These are phyloP conservation scores for Oplegnathus fasciatus DNA, from an alignment of 2,113 vertebrate genomes.

Conservation along the genomic window DNA sequence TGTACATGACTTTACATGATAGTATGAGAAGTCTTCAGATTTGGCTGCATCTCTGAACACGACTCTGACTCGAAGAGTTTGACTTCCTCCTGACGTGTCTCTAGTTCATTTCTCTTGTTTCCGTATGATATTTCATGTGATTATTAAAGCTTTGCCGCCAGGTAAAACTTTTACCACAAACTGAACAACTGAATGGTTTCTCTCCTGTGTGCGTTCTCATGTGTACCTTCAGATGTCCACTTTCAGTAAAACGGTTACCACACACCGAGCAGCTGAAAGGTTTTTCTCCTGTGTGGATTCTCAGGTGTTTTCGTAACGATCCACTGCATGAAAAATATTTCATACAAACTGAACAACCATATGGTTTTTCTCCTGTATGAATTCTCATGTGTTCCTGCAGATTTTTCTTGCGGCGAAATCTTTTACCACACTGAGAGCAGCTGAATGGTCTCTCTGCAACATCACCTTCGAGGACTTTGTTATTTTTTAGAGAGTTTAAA, in stretches of 20 bases:
- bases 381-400: not conserved
- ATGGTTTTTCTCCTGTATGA: not conserved
- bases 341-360: not conserved
- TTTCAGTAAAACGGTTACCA: not conserved
- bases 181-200: not conserved
- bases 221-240: constrained; percentile 20
- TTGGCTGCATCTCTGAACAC: no score
- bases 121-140: not conserved
- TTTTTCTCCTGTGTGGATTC: constrained; percentile 6
- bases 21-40: not conserved
- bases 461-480: not conserved
- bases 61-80: not conserved
- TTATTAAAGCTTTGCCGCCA: constrained; percentile 11
- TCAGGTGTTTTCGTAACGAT: not conserved
- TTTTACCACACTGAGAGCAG: not conserved
- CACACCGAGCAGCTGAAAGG: not conserved
- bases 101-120: not conserved
- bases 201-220: not conserved
- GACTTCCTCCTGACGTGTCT: not conserved
- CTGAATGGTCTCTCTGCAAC: not conserved
- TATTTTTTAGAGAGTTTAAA: not conserved
- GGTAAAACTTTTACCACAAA: not conserved
- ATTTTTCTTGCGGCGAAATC: not conserved
- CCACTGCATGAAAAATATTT: not conserved
- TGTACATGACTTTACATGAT: no score